Evolutionary conservation across 2,888 invertebrate genomes (phyloP), one percentile per base, ranked within the genome.

Genomic region (Andrena hattorfiana): DNA sequence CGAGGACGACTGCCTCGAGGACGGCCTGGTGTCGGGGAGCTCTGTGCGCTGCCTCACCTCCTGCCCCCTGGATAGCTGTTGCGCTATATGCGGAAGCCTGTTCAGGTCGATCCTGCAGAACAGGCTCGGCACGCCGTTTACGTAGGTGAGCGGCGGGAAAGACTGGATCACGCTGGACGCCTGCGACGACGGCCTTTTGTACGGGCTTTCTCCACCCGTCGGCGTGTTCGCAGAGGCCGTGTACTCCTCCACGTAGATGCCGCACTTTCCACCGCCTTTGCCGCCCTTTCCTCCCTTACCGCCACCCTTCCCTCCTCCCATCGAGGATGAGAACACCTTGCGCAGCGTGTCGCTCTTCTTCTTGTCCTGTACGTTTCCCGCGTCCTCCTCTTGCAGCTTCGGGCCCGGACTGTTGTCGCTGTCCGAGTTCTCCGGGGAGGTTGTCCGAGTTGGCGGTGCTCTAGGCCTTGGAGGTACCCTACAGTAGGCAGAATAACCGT

Each of bases 281-380:
- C 96, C 96, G 26, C 94, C 94, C 48, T 94, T 94, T 0, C 97
- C 97, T 64, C 96, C 96, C 89, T 96, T 96, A 8, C 95, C 95
- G 2, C 96, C 96, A 81, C 95, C 96, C 70, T 94, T 94, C 0
- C 92, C 94, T 2, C 93, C 93, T 13, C 89, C 93, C 82, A 91
- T 93, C 66, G 95, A 95, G 13, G 94, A 95, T 0, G 95, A 95
- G 91, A 97, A 96, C 70, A 97, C 94, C 90, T 96, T 96, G 59
- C 96, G 94, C 72, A 97, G 92, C 0, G 96, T 96, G 89, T 95
- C 96, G 88, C 95, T 96, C 92, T 97, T 97, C 93, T 97, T 97
- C 90, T 97, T 97, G 92, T 97, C 97, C 79, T 95, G 95, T 0
- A 95, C 95, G 13, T 94, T 93, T 69, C 95, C 95, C n/a, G 94